Base-by-base conservation (phyloP, 2,888 invertebrate species). In the Criorhina ranunculi region DNA sequence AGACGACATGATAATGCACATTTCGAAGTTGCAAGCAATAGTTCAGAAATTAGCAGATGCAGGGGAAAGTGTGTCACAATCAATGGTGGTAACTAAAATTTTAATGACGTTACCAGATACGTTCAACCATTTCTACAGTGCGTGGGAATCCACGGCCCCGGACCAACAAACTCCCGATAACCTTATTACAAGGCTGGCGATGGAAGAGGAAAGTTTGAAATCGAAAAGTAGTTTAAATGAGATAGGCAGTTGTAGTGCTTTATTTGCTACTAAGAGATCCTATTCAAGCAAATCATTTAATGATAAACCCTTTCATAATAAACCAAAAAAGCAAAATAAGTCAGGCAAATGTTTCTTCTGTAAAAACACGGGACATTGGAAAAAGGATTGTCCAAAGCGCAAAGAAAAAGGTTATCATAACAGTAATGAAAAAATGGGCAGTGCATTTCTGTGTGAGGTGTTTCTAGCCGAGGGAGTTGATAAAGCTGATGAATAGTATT, bases 11-110 rank as follows among this genome's bases (percentile, higher is more conserved):
- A 69, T 86, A 40, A 60, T 59, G 42, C 82, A 85, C 37, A 76
- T 87, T 17, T 72, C 82, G 4, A 85, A 85, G 75, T 42, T 86
- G 33, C 75, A 86, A 31, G 76, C 78, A 42, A 72, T 79, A 44
- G 70, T 64, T 0, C 75, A 72, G 31, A 81, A 87, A 15, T 60
- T 87, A 24, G 70, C 75, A 42, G 86, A 88, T 60, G 46, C 86
- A 8, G 78, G 78, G 12, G 87, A 86, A 51, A 73, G 69, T 3
- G 29, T 62, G 33, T 62, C 62, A n/a, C 15, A 49, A 40, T 17
- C 62, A 9, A 62, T 60, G 60, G 60, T 60, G 4, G 31, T 60
- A 8, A 60, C 60, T 15, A 60, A 31, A 31, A 60, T 60, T 31
- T 35, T 44, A 31, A 44, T 60, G 44, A 60, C 60, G 8, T 44